Conservation (phyloP, 92 coral and sea anemone genomes). For the Bergia sp. region DNA sequence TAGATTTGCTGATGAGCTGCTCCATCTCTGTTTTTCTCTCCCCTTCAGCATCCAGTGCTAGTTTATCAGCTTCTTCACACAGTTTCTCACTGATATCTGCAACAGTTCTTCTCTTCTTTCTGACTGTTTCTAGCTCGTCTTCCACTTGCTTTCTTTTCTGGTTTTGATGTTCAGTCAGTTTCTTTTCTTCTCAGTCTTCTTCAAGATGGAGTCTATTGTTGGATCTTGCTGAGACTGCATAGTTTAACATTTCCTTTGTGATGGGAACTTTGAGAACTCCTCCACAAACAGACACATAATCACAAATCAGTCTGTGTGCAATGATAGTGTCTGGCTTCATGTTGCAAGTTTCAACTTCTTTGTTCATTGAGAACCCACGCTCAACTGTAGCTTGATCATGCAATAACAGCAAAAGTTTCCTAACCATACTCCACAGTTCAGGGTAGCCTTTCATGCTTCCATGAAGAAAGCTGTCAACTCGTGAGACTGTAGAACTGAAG, state of each 20-base stretch:
- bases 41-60: slow-evolving; percentile 23
- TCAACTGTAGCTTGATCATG: slow-evolving; percentile 12
- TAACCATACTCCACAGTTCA: too few relatives aligned
- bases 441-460: too few relatives aligned
- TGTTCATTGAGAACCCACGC: not conserved
- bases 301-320: slow-evolving; percentile 23
- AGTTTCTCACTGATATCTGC: too few relatives aligned
- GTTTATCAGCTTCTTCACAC: slow-evolving; percentile 23
- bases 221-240: slow-evolving; percentile 3
- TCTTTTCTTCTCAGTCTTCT: slow-evolving; percentile 22
- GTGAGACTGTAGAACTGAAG: slow-evolving; percentile 26
- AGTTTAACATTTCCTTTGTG: too few relatives aligned
- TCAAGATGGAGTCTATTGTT: slow-evolving; percentile 11
- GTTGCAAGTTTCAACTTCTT: slow-evolving; percentile 21
- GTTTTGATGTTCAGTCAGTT: not conserved
- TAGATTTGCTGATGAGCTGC: too few relatives aligned
- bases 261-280: too few relatives aligned
- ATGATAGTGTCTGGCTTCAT: slow-evolving; percentile 13
- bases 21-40: not conserved
- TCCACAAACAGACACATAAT: not conserved
- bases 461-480: too few relatives aligned
- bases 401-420: not conserved
- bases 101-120: too few relatives aligned
- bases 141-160: slow-evolving; percentile 36
- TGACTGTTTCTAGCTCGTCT: not conserved